Conservation (phyloP, 2,113 vertebrate species). For the Marcusenius ussheri region DNA sequence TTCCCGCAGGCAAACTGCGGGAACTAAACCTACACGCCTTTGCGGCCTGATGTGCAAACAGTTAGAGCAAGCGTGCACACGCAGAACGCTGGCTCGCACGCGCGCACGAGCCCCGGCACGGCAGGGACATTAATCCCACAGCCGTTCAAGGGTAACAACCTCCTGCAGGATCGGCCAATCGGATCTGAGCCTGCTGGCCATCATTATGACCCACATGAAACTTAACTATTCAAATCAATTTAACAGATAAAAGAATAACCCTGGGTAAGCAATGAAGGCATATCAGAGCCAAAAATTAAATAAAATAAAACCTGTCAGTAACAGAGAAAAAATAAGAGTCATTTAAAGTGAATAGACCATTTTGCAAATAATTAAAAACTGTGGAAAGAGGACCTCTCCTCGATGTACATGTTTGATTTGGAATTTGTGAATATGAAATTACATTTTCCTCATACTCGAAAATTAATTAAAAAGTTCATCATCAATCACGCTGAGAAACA, state of each 20-base stretch:
- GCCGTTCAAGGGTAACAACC: neutral
- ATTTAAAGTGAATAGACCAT: constrained; percentile 5
- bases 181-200: too few species aligned
- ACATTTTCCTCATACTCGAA: neutral
- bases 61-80: too few species aligned
- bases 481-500: neutral
- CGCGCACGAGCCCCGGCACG: neutral
- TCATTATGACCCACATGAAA: neutral
- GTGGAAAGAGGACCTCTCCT: neutral
- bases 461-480: constrained; percentile 3
- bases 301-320: neutral
- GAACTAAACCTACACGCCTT: neutral
- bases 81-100: neutral
- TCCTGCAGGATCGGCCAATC: neutral
- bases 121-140: neutral
- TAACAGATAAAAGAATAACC: neutral
- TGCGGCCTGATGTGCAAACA: neutral
- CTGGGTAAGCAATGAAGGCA: neutral
- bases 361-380: neutral
- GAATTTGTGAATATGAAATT: constrained; percentile 13
- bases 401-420: constrained; percentile 8
- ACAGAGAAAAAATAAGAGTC: neutral
- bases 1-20: neutral
- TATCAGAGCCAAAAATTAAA: neutral
- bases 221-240: neutral